Percentiles rank a stretch among this genome's conserved stretches.
phyloP scores from a whole-genome alignment of 2,113 vertebrate genomes.

The Redunca redunca region DNA sequence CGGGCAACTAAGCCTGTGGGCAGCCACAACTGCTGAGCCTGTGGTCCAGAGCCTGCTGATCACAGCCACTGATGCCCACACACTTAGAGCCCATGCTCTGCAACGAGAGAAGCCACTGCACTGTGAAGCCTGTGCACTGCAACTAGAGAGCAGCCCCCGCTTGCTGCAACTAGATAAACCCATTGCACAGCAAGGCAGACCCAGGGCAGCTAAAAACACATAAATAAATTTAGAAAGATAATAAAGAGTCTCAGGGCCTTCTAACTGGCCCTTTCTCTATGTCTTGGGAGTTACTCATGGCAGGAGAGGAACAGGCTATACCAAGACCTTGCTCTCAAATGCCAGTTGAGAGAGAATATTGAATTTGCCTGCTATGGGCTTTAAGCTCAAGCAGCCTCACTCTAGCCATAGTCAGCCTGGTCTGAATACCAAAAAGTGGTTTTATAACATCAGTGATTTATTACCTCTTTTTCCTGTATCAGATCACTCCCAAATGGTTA shows the following conservation, averaged over 20 bases:
- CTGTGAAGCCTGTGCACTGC: background rate
- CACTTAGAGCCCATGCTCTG: background rate
- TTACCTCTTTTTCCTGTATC: background rate
- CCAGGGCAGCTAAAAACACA: background rate
- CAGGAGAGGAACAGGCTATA: background rate
- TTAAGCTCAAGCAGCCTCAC: background rate
- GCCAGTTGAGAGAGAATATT: background rate
- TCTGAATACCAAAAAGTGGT: background rate
- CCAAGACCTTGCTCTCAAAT: background rate
- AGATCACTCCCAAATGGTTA: conserved; percentile 10
- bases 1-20: background rate
- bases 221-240: background rate
- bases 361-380: background rate
- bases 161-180: background rate
- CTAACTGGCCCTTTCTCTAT: background rate
- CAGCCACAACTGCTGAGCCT: background rate
- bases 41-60: background rate
- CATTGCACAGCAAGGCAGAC: background rate
- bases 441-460: background rate
- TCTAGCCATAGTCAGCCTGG: background rate
- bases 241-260: background rate
- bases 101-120: background rate
- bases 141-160: background rate
- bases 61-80: background rate
- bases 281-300: background rate